Base-by-base conservation (phyloP, 2,888 invertebrate genomes). In the Phoronis australis region DNA sequence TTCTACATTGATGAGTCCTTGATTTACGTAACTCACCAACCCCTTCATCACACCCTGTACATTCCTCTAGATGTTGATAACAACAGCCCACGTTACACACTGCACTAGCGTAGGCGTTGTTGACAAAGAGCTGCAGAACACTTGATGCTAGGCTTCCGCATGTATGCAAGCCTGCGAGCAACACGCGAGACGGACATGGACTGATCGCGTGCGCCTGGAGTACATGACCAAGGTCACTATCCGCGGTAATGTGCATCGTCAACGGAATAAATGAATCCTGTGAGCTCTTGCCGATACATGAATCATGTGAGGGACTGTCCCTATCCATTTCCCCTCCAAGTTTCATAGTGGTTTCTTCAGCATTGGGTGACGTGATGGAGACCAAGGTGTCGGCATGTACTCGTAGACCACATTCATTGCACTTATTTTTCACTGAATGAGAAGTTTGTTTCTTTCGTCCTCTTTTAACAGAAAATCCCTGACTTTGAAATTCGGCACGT, bases 11-110 rank as follows among this genome's bases (percentile, higher is more conserved):
- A n/a, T n/a, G n/a, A n/a, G n/a, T n/a, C n/a, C n/a, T n/a, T n/a
- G n/a, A n/a, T n/a, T n/a, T n/a, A n/a, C n/a, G n/a, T n/a, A n/a
- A n/a, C n/a, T n/a, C n/a, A n/a, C n/a, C n/a, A n/a, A n/a, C n/a
- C n/a, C n/a, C n/a, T n/a, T n/a, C n/a, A n/a, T n/a, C n/a, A n/a
- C n/a, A n/a, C n/a, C n/a, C n/a, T n/a, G n/a, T n/a, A n/a, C n/a
- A n/a, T 45, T 75, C 73, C 6, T 61, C 55, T 50, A 94, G 76
- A 1, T 88, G 80, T 75, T 94, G 90, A 78, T 92, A 93, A 71
- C 94, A 94, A 71, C 94, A 95, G 0, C 91, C 90, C 35, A 94
- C 87, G 68, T 87, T 87, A 64, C 88, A 86, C 1, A 92, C 70
- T 0, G 83, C 81, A 50, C 82, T 82, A 0, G 85, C 61, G 21